phyloP scores from a whole-genome alignment of 2,888 invertebrate species.

The Papilio protenor region DNA sequence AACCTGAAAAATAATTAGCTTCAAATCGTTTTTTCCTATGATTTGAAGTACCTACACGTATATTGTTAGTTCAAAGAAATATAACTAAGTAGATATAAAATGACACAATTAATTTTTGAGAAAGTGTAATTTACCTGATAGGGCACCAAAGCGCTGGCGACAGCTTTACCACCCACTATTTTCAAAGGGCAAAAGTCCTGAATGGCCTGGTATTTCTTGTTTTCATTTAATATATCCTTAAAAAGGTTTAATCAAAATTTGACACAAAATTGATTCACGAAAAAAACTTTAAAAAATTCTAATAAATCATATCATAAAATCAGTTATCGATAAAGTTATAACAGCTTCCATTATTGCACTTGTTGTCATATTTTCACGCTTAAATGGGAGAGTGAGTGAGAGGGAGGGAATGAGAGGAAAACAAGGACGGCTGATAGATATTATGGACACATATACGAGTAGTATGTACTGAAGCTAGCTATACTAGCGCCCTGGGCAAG shows the following conservation, averaged over 20 bases:
- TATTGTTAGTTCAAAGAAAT: too few species aligned
- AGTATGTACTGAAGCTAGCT: too few species aligned
- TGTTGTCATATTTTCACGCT: too few species aligned
- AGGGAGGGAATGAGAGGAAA: too few species aligned
- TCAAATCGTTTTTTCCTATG: not conserved
- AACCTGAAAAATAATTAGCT: not conserved
- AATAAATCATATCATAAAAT: not conserved
- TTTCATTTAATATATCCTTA: constrained; percentile 50
- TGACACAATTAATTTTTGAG: not conserved
- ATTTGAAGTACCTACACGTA: not conserved
- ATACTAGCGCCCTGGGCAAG: too few species aligned
- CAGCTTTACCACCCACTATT: constrained; percentile 49
- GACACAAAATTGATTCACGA: not conserved
- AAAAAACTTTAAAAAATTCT: not conserved
- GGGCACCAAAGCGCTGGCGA: constrained; percentile 47
- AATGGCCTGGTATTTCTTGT: constrained; percentile 42
- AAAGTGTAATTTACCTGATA: constrained; percentile 46
- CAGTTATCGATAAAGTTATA: not conserved
- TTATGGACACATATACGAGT: too few species aligned
- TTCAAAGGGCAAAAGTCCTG: constrained; percentile 48
- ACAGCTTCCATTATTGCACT: too few species aligned
- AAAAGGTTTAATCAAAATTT: constrained; percentile 23
- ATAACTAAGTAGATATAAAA: not conserved
- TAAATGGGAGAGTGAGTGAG: too few species aligned
- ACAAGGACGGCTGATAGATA: too few species aligned